Conservation (phyloP, 2,797 vertebrate genomes). For the Chelonia mydas region DNA sequence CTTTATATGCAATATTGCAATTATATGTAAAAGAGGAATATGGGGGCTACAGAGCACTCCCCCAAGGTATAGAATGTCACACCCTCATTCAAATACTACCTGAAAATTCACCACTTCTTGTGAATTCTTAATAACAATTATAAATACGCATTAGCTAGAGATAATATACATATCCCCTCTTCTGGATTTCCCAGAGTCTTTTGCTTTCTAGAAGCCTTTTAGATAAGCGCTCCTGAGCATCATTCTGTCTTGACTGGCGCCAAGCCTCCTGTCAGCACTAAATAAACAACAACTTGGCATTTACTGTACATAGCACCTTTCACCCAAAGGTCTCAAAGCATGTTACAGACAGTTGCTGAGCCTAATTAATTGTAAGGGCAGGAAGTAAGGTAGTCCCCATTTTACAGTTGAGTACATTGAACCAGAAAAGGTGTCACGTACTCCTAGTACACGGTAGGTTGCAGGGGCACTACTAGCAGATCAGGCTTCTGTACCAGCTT, state of each 20-base stretch:
- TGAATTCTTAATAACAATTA: background rate
- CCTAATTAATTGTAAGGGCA: background rate
- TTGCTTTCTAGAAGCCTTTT: background rate
- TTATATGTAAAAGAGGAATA: no score
- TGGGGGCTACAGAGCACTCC: no score
- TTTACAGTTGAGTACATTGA: background rate
- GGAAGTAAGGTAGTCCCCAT: background rate
- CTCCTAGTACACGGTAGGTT: no score
- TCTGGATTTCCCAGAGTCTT: background rate
- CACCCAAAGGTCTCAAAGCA: background rate
- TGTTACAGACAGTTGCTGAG: rapidly evolving
- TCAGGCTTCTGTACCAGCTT: no score
- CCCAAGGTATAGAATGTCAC: no score
- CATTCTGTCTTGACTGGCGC: no score
- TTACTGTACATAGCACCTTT: background rate
- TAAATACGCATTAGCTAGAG: background rate
- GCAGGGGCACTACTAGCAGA: no score
- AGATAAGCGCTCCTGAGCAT: no score
- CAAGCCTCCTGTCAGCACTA: no score
- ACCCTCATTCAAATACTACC: no score
- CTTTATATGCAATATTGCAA: no score
- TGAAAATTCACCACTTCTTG: background rate
- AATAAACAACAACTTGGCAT: background rate
- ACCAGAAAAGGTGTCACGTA: no score
- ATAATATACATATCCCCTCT: background rate